Evolutionary conservation across 2,113 vertebrate species (phyloP).

Genomic region (Opisthocomus hoazin): DNA sequence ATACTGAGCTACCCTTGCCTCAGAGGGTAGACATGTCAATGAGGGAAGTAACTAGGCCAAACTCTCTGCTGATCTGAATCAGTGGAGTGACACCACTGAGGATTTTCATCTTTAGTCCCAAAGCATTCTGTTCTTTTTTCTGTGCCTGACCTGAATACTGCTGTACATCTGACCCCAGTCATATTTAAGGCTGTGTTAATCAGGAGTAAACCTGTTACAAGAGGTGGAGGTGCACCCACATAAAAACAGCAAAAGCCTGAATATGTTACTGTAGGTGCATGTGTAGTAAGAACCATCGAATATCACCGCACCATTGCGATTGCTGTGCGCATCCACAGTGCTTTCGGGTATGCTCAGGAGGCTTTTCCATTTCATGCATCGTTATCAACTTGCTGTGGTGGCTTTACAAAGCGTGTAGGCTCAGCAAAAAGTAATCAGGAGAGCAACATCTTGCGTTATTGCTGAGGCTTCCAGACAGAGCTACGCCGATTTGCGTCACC

Average conservation of each 20-base stretch:
- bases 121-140: background rate
- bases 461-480: background rate
- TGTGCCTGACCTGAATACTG: background rate
- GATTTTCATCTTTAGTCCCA: background rate
- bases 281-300: background rate
- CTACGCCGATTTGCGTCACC: background rate
- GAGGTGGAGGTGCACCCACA: background rate
- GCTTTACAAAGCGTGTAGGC: background rate
- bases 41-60: background rate
- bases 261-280: background rate
- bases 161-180: background rate
- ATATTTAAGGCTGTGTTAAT: background rate
- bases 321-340: background rate
- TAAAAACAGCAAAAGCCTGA: background rate
- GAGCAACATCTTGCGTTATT: background rate
- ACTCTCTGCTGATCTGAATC: background rate
- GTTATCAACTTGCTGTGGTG: slow-evolving; percentile 3
- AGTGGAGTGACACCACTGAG: background rate
- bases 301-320: background rate
- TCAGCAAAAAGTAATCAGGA: slow-evolving; percentile 35
- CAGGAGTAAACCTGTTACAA: background rate
- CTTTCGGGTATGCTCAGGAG: background rate
- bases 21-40: background rate
- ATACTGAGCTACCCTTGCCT: background rate
- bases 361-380: slow-evolving; percentile 30